Base-by-base conservation (phyloP, 2,797 vertebrate species). In the Labeo calbasu region DNA sequence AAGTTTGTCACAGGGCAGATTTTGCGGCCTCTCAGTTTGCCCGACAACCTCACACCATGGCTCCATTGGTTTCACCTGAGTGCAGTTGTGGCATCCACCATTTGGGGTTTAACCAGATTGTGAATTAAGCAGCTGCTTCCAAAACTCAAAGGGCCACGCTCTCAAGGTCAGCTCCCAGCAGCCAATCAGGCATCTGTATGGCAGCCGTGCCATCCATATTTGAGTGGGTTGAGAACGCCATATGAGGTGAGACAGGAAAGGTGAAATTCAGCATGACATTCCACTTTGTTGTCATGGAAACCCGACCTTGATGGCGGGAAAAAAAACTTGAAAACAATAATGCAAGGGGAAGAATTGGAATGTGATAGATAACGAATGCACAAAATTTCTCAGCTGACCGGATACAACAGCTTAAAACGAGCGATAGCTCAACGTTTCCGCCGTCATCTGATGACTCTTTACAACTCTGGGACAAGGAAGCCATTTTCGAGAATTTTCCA, bases 211-310 rank as follows among this genome's bases (percentile, higher is more conserved):
- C 89, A 87, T 90, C 94, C 93, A 94, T 91, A 90, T 94, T 93
- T 93, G 91, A 92, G 92, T 91, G 92, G 94, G 91, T 92, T 79
- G 90, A 88, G 88, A 91, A 90, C 94, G 85, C 91, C 90, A 82
- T 91, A 94, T 88, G 93, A 95, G 93, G 93, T 90, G 90, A 95
- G 95, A 95, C 94, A 95, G 94, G 91, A 92, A 95, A 96, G 95
- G 95, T 95, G 96, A 96, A 96, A 95, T 92, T 89, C 94, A 90
- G 93, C 92, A 92, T 94, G 94, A 96, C 93, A 88, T 95, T 92
- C 92, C 93, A 94, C 95, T 97, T 96, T 95, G 95, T 97, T 93
- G 92, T 93, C 94, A 96, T 96, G 93, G 95, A 91, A 96, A 98
- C 96, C 61, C 83, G 91, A 90, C 89, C 90, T 91, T 89, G 92